These are phyloP conservation scores for Ormyrus rosae DNA, from an alignment of 2,888 invertebrate species.

Conservation along the genomic window DNA sequence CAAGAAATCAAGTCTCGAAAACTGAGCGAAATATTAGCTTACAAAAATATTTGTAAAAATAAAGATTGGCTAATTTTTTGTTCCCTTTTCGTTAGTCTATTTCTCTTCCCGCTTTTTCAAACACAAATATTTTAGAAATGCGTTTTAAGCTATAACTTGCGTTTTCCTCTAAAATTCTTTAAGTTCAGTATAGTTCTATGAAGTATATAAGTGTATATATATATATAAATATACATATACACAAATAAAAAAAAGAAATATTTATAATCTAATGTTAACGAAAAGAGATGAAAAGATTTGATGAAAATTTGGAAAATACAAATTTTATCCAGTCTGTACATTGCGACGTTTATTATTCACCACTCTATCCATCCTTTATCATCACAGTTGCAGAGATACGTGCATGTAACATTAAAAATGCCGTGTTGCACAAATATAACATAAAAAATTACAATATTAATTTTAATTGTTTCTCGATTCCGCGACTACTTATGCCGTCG, in stretches of 20 bases:
- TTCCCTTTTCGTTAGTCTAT: too few relatives aligned
- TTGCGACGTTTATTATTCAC: slow-evolving; percentile 4
- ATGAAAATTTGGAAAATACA: slow-evolving; percentile 60
- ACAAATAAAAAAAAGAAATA: slow-evolving; percentile 56
- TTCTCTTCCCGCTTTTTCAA: neutral
- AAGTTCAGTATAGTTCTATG: slow-evolving; percentile 18
- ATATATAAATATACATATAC: slow-evolving; percentile 24
- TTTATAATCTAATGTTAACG: slow-evolving; percentile 63
- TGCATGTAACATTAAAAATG: too few relatives aligned
- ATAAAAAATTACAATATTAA: too few relatives aligned
- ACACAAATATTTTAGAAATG: slow-evolving; percentile 5
- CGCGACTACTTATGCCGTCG: slow-evolving; percentile 5
- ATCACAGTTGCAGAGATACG: neutral
- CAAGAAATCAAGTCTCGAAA: too few relatives aligned
- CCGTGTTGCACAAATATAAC: too few relatives aligned
- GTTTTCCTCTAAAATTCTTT: slow-evolving; percentile 22
- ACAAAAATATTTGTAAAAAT: too few relatives aligned
- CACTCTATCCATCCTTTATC: neutral
- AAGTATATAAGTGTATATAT: slow-evolving; percentile 58
- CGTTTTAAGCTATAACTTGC: slow-evolving; percentile 19
- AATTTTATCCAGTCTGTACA: slow-evolving; percentile 61
- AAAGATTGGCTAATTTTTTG: too few relatives aligned
- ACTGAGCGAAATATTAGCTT: too few relatives aligned
- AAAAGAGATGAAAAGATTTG: slow-evolving; percentile 48
- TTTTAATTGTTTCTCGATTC: too few relatives aligned